Evolutionary conservation across 2,113 vertebrate species (phyloP).

Genomic region (Xenotilapia flavipinnis): DNA sequence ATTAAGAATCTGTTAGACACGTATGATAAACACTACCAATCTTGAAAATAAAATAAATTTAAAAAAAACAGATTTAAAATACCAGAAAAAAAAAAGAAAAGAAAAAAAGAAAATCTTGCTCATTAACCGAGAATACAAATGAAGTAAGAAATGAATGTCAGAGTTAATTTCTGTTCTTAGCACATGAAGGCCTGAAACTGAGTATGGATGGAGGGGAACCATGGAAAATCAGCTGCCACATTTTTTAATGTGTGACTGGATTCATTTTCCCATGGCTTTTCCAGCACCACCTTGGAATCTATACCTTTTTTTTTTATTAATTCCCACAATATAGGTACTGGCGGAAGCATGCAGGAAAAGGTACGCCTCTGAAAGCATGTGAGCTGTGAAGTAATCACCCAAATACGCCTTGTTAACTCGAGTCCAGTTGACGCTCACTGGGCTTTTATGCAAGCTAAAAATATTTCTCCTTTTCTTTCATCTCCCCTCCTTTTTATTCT

Average conservation of each 20-base stretch:
- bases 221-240: slow-evolving; percentile 43
- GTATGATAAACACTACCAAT: not conserved
- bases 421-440: slow-evolving; percentile 32
- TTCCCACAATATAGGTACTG: slow-evolving; percentile 43
- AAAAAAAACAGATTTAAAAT: not conserved
- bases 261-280: slow-evolving; percentile 35
- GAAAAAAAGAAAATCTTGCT: not conserved
- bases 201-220: not conserved
- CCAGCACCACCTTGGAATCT: slow-evolving; percentile 25
- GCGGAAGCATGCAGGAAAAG: slow-evolving; percentile 47
- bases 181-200: slow-evolving; percentile 16
- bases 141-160: slow-evolving; percentile 40
- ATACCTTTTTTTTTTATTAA: slow-evolving; percentile 57
- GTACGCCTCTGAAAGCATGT: slow-evolving; percentile 39
- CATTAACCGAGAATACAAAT: slow-evolving; percentile 38
- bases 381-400: slow-evolving; percentile 52
- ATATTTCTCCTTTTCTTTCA: slow-evolving; percentile 53
- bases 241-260: slow-evolving; percentile 32
- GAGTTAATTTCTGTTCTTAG: slow-evolving; percentile 42
- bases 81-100: not conserved
- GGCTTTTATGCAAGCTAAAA: slow-evolving; percentile 48
- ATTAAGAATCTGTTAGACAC: not conserved
- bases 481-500: slow-evolving; percentile 34
- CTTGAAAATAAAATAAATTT: slow-evolving; percentile 3
- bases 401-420: slow-evolving; percentile 43